These are phyloP conservation scores for Cinclus mexicanus DNA, from an alignment of 2,113 vertebrate genomes.

Conservation along the genomic window DNA sequence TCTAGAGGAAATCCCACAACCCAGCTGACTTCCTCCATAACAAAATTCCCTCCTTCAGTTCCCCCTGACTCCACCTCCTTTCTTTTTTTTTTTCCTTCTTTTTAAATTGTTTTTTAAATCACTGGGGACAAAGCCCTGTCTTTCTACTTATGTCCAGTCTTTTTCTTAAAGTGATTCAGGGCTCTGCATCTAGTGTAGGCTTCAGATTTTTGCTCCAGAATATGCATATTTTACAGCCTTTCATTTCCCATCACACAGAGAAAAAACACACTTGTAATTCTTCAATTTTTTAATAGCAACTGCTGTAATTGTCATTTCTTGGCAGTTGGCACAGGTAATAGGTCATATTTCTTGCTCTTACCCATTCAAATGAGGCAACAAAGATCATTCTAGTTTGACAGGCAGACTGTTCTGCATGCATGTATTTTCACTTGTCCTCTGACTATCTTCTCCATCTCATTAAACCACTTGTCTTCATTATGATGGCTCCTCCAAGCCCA, in stretches of 20 bases:
- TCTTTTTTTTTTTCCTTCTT: rapidly evolving
- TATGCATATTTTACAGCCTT: neutral
- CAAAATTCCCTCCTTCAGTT: neutral
- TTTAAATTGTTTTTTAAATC: neutral
- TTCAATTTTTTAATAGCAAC: neutral
- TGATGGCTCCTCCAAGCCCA: neutral
- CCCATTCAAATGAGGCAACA: slow-evolving; percentile 24
- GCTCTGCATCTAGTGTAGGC: neutral
- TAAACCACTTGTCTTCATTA: slow-evolving; percentile 51
- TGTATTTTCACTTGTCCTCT: slow-evolving; percentile 31
- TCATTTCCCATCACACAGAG: neutral
- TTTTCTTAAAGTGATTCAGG: neutral
- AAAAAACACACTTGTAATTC: neutral
- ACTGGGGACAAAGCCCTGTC: neutral
- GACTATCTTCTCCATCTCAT: slow-evolving; percentile 17
- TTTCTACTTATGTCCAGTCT: neutral
- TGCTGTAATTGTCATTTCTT: neutral
- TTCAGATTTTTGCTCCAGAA: neutral
- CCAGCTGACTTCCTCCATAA: neutral
- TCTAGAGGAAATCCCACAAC: slow-evolving; percentile 12
- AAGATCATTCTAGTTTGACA: neutral
- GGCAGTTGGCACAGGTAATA: neutral
- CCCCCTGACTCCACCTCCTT: neutral
- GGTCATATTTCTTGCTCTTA: neutral
- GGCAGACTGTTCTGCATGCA: neutral